phyloP scores from a whole-genome alignment of 2,888 invertebrate genomes.

The Lobophora halterata region DNA sequence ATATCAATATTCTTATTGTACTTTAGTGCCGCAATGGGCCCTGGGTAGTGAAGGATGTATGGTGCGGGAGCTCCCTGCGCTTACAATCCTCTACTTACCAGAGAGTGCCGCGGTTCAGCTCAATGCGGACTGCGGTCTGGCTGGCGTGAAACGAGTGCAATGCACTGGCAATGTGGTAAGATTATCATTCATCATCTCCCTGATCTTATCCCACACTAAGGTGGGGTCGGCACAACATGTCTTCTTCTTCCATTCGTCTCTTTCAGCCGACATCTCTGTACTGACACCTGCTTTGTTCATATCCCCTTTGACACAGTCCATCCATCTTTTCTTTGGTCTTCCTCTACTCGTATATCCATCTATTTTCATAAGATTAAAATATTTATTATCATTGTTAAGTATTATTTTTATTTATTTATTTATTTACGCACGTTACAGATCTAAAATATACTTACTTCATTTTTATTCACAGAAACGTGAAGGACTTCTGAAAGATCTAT shows the following conservation, averaged over 20 bases:
- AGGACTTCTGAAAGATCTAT: slow-evolving; percentile 80
- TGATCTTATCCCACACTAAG: no score
- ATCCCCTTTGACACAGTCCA: no score
- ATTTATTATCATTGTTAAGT: no score
- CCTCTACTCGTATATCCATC: no score
- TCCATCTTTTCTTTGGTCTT: no score
- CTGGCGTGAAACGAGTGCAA: slow-evolving; percentile 86
- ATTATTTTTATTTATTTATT: no score
- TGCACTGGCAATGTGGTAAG: slow-evolving; percentile 88
- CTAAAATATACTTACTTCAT: slow-evolving; percentile 1
- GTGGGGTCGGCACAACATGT: no score
- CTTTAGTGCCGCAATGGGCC: slow-evolving; percentile 89
- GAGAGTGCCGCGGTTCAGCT: slow-evolving; percentile 88
- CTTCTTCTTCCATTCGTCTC: no score
- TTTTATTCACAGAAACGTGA: slow-evolving; percentile 78
- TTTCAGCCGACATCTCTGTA: no score
- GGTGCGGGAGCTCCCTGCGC: slow-evolving; percentile 85
- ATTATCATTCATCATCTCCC: no score
- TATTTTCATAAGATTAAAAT: no score
- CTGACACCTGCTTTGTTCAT: no score
- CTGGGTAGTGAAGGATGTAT: slow-evolving; percentile 84
- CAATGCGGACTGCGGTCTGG: slow-evolving; percentile 87
- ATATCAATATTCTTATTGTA: slow-evolving; percentile 29
- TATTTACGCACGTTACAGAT: background rate
- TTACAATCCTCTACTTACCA: slow-evolving; percentile 87